Base-by-base conservation (phyloP, 1,140 invertebrate genomes). In the Aphaenogaster rudis region DNA sequence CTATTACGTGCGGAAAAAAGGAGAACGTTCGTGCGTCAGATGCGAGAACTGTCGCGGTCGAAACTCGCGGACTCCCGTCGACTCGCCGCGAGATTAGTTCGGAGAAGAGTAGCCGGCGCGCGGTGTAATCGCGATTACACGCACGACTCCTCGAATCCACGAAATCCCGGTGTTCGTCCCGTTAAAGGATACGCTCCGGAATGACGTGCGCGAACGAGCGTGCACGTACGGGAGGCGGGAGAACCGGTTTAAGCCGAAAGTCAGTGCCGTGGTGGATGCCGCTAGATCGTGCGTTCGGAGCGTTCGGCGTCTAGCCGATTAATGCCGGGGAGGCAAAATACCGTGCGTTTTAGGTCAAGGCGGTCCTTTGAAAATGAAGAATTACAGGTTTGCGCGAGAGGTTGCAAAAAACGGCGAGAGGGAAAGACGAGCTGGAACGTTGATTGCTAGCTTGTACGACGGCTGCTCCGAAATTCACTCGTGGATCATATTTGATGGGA, bases 221-320 rank as follows among this genome's bases (percentile, higher is more conserved):
- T 72, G 17, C 28, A 71, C 45, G 76, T 71, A 90, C 59, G 74
- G 71, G 67, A 87, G 89, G 50, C 87, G 78, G 72, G 81, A 90
- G 82, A 93, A 93, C 93, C 93, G 93, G 93, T 93, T 93, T 89
- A 78, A 76, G 87, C 92, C 92, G 81, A 93, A 93, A 93, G 81
- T 90, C 89, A 59, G 86, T 21, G 48, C 6, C 48, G 52, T 5
- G n/a, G 7, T 39, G 82, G 86, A 74, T 87, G 57, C 71, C 36
- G 64, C 88, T 91, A 91, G 89, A 57, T 78, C 52, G 61, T 79
- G 67, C 21, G 72, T 64, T 69, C 76, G 36, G 21, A 42, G 28
- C 21, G 13, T 59, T 6, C 36, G 17, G 50, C 67, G 72, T 66
- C 86, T 88, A 88, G 71, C 36, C 71, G 77, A 86, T 90, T 86